Evolutionary conservation across 2,113 vertebrate genomes (phyloP).

Genomic region (Gavia stellata): DNA sequence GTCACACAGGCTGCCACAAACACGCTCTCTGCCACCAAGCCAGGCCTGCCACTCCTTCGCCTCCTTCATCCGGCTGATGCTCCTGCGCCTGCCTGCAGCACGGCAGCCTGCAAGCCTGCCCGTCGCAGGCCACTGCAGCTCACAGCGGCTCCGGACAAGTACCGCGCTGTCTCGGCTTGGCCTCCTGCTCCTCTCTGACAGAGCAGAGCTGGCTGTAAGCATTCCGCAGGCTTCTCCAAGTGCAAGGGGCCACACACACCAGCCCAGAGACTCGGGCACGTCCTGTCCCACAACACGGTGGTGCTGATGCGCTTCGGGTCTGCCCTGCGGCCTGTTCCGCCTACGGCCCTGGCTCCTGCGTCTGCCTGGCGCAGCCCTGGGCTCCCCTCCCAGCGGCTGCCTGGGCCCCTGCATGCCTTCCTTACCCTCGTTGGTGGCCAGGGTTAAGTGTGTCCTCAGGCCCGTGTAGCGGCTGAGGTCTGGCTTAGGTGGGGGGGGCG

Average conservation of each 20-base stretch:
- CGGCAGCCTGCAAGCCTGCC: neutral
- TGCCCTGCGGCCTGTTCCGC: neutral
- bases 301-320: neutral
- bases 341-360: neutral
- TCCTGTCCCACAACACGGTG: neutral
- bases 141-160: neutral
- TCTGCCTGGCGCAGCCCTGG: neutral
- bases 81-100: neutral
- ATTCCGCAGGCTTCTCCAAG: neutral
- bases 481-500: constrained; percentile 93
- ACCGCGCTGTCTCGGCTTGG: rapidly evolving
- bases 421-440: constrained; percentile 89
- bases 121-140: neutral
- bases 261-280: rapidly evolving
- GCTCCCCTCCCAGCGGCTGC: neutral
- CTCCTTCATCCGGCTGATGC: neutral
- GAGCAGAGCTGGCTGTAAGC: neutral
- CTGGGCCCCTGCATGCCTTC: neutral
- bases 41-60: neutral
- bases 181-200: neutral
- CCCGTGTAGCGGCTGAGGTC: constrained; percentile 89
- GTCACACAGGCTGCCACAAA: neutral
- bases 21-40: neutral
- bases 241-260: neutral
- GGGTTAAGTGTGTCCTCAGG: constrained; percentile 79